phyloP scores from a whole-genome alignment of 2,113 vertebrate genomes.

The Tachysurus fulvidraco region DNA sequence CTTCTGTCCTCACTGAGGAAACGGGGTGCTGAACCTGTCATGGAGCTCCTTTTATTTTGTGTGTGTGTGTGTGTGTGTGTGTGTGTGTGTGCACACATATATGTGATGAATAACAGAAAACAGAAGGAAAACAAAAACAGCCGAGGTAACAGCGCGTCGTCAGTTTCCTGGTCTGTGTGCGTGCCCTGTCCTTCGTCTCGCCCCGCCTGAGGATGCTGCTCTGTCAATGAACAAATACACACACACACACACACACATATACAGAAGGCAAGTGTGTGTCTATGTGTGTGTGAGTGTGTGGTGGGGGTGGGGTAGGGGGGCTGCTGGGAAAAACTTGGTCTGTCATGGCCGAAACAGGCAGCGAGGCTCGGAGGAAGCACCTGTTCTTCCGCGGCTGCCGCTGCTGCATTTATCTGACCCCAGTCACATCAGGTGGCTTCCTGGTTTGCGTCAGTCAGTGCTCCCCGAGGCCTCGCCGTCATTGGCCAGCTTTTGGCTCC shows the following conservation, averaged over 20 bases:
- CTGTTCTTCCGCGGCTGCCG: slow-evolving; percentile 70
- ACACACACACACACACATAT: slow-evolving; percentile 23
- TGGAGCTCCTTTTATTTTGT: not conserved
- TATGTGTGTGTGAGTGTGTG: not conserved
- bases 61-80: slow-evolving; percentile 50
- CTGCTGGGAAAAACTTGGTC: slow-evolving; percentile 71
- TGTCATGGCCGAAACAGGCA: slow-evolving; percentile 72
- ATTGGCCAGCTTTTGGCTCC: slow-evolving; percentile 64
- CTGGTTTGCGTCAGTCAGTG: slow-evolving; percentile 73
- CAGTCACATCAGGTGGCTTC: slow-evolving; percentile 80
- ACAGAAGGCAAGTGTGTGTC: slow-evolving; percentile 12
- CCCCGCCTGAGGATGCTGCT: slow-evolving; percentile 66
- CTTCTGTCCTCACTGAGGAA: not conserved
- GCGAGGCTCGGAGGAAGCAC: slow-evolving; percentile 73
- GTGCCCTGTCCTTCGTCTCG: slow-evolving; percentile 71
- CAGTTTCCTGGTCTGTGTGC: slow-evolving; percentile 73
- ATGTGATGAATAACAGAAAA: slow-evolving; percentile 60
- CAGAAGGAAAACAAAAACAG: slow-evolving; percentile 62
- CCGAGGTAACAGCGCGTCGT: slow-evolving; percentile 52
- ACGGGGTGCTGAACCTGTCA: not conserved
- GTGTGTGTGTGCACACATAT: slow-evolving; percentile 27
- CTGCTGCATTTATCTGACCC: slow-evolving; percentile 75
- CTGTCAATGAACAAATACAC: slow-evolving; percentile 10
- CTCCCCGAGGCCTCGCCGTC: slow-evolving; percentile 62
- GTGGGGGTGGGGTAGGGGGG: slow-evolving; percentile 50